These are phyloP conservation scores for Oreotrochilus melanogaster DNA, from an alignment of 2,113 vertebrate species.

Conservation along the genomic window DNA sequence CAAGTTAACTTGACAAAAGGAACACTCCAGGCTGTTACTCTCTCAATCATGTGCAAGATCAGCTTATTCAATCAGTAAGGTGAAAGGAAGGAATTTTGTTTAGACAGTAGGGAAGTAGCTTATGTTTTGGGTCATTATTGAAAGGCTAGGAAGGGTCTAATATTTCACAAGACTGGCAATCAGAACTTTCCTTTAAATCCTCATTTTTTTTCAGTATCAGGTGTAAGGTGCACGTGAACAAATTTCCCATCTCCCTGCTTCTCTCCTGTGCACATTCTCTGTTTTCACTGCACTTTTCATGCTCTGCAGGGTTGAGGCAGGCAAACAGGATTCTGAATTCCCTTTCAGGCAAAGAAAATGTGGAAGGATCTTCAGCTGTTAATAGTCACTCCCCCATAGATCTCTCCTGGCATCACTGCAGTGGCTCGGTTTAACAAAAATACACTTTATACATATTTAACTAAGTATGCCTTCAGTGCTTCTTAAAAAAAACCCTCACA, in stretches of 20 bases:
- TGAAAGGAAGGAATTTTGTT: background rate
- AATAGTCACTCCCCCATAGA: accelerated
- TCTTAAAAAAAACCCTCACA: background rate
- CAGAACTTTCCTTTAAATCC: background rate
- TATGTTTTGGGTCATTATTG: background rate
- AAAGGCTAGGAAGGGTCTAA: background rate
- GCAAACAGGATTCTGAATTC: background rate
- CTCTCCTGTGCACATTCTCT: background rate
- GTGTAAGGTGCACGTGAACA: background rate
- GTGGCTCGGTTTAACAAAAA: background rate
- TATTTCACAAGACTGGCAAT: background rate
- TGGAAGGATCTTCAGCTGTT: background rate
- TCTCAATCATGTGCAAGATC: background rate
- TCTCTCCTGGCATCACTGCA: accelerated
- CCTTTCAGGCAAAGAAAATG: background rate
- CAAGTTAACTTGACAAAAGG: background rate
- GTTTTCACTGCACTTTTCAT: background rate
- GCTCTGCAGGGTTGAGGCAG: accelerated
- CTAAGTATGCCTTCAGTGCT: background rate
- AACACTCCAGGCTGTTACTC: background rate
- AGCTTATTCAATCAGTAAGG: background rate
- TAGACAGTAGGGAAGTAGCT: background rate
- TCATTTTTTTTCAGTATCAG: background rate
- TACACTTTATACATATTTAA: background rate
- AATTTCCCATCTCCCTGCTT: background rate